phyloP scores from a whole-genome alignment of 2,797 vertebrate genomes.

The Melanotaenia boesemani region DNA sequence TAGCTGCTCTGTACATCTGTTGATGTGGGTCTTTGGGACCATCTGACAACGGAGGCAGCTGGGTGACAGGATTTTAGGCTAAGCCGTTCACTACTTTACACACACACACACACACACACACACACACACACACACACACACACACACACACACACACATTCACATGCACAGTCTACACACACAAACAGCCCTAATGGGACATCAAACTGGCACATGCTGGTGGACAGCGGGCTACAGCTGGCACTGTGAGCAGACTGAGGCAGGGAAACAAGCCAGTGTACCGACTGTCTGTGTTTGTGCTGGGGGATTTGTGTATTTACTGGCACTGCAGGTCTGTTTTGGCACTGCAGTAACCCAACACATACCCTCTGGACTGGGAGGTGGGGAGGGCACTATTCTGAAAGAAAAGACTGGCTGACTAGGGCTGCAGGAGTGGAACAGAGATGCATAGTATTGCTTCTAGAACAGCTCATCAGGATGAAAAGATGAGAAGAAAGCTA shows the following conservation, averaged over 20 bases:
- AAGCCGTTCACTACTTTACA: conserved; percentile 63
- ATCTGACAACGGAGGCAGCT: conserved; percentile 76
- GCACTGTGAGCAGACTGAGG: conserved; percentile 45
- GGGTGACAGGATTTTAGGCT: conserved; percentile 75
- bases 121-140: conserved; percentile 47
- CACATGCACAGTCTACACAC: conserved; percentile 18
- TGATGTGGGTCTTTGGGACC: conserved; percentile 73
- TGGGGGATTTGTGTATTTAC: conserved; percentile 34
- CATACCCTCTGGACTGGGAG: conserved; percentile 38
- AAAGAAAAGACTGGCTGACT: conserved; percentile 19
- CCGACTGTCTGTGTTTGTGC: conserved; percentile 39
- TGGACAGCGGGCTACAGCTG: conserved; percentile 71
- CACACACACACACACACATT: conserved; percentile 24
- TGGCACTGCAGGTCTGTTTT: conserved; percentile 44
- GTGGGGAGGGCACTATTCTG: conserved; percentile 23
- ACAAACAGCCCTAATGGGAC: conserved; percentile 52
- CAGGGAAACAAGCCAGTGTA: conserved; percentile 41
- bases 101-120: conserved; percentile 43
- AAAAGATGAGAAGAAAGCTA: conserved; percentile 14
- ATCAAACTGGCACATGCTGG: conserved; percentile 61
- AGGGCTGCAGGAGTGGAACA: conserved; percentile 10
- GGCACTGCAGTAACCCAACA: conserved; percentile 45
- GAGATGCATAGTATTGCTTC: conserved; percentile 35
- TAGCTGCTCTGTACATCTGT: conserved; percentile 72
- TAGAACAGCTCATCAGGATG: conserved; percentile 47